A percentile compares a stretch with the other conserved stretches of the same genome.
Evolutionary conservation across 2,113 vertebrate species (phyloP).

Genomic region (Labeo rohita): DNA sequence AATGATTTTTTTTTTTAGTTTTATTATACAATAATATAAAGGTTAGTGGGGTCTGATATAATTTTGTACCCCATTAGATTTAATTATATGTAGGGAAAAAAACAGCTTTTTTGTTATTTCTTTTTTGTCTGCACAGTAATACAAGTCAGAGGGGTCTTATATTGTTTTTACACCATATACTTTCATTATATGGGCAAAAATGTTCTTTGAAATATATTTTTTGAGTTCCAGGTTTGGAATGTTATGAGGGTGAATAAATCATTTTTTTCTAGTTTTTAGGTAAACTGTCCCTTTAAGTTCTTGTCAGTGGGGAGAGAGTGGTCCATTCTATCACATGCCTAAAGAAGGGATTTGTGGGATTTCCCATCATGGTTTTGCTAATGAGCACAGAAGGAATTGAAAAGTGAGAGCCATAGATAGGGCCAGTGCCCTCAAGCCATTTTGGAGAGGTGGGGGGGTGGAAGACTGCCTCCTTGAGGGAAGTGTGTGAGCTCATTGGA

Average conservation of each 20-base stretch:
- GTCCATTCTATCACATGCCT: constrained; percentile 38
- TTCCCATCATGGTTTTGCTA: constrained; percentile 52
- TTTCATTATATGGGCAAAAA: not conserved
- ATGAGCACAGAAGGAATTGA: constrained; percentile 55
- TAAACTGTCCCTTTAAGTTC: not conserved
- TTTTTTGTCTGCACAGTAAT: no score
- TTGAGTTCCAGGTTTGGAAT: not conserved
- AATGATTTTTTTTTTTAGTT: no score
- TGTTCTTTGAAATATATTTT: not conserved
- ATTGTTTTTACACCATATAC: no score
- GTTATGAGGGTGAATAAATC: no score
- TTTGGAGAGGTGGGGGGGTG: constrained; percentile 24
- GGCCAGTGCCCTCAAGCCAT: constrained; percentile 56
- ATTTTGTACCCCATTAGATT: no score
- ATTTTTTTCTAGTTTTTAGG: no score
- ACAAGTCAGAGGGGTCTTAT: no score
- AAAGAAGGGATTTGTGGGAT: constrained; percentile 48
- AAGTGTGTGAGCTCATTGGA: constrained; percentile 53
- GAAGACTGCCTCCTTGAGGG: not conserved
- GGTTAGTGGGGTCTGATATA: no score
- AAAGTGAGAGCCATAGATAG: constrained; percentile 57
- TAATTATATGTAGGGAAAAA: no score
- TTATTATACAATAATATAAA: no score
- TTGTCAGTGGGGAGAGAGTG: not conserved
- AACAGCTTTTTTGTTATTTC: no score